Conservation (phyloP, 1,140 invertebrate genomes). For the Copidosoma floridanum region DNA sequence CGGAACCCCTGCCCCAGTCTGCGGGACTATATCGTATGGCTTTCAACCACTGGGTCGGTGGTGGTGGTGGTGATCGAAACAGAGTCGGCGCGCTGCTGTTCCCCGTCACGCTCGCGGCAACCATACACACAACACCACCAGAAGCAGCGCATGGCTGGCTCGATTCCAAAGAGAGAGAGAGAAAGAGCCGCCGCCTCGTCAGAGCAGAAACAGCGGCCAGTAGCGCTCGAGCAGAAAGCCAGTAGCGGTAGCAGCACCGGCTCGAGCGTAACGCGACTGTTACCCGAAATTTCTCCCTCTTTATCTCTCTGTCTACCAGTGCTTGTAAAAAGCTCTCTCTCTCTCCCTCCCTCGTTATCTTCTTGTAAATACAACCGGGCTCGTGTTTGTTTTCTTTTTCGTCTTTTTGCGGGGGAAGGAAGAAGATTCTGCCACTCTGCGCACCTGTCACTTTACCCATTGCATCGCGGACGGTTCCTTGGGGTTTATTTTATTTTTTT, state of each 20-base stretch:
- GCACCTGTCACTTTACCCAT: too few species aligned
- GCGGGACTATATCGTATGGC: too few species aligned
- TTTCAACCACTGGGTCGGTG: background rate
- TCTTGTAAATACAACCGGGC: too few species aligned
- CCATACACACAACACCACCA: background rate
- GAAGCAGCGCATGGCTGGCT: conserved; percentile 49
- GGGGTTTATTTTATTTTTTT: too few species aligned
- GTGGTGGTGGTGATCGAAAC: background rate
- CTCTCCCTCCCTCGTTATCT: background rate
- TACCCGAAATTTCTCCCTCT: conserved; percentile 5
- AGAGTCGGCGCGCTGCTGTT: background rate
- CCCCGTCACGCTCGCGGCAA: too few species aligned
- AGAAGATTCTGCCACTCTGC: too few species aligned
- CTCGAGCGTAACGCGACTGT: conserved; percentile 22
- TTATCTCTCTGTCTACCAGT: conserved; percentile 3
- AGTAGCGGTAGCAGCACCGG: conserved; percentile 42
- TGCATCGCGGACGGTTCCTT: too few species aligned
- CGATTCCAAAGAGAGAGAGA: conserved; percentile 47
- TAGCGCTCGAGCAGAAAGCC: background rate
- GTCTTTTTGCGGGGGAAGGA: too few species aligned
- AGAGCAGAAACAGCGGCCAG: background rate
- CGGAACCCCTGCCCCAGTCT: too few species aligned
- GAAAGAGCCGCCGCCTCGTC: conserved; percentile 24
- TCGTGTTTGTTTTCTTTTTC: too few species aligned
- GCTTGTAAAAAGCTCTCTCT: background rate